phyloP scores from a whole-genome alignment of 1,140 invertebrate genomes.

The Gonioctena quinquepunctata region DNA sequence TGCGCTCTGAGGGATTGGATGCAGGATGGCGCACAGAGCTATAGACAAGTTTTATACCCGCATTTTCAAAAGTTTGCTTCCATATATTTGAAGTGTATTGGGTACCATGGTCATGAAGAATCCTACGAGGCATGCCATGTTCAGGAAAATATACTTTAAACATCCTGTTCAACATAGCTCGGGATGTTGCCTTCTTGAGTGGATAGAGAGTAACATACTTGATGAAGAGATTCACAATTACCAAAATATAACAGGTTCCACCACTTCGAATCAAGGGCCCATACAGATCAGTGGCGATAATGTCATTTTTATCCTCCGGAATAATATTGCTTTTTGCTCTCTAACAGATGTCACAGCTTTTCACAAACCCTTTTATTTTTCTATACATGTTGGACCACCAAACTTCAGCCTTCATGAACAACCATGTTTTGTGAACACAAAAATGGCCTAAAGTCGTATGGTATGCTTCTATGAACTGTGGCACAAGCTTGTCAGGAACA shows the following conservation, averaged over 20 bases:
- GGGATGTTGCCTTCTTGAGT: slow-evolving; percentile 13
- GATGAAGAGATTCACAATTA: neutral
- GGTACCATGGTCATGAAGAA: slow-evolving; percentile 11
- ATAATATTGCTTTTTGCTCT: neutral
- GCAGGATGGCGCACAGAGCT: slow-evolving; percentile 10
- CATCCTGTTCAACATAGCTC: neutral
- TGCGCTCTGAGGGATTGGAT: slow-evolving; percentile 1
- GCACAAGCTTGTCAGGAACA: neutral
- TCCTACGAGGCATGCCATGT: neutral
- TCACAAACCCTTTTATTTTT: neutral
- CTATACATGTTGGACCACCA: neutral
- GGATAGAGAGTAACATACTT: slow-evolving; percentile 18
- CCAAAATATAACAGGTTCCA: slow-evolving; percentile 5
- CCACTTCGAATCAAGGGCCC: slow-evolving; percentile 7
- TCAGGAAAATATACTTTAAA: slow-evolving; percentile 10
- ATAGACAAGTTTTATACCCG: slow-evolving; percentile 4
- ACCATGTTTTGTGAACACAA: slow-evolving; percentile 1
- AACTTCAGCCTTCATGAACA: neutral
- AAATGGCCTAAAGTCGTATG: slow-evolving; percentile 18
- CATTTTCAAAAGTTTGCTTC: neutral
- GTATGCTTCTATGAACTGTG: neutral
- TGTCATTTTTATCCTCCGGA: slow-evolving; percentile 1
- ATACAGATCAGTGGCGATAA: slow-evolving; percentile 12
- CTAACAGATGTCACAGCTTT: neutral
- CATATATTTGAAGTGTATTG: slow-evolving; percentile 12